Base-by-base conservation (phyloP, 2,888 invertebrate genomes). In the Noctua janthina region DNA sequence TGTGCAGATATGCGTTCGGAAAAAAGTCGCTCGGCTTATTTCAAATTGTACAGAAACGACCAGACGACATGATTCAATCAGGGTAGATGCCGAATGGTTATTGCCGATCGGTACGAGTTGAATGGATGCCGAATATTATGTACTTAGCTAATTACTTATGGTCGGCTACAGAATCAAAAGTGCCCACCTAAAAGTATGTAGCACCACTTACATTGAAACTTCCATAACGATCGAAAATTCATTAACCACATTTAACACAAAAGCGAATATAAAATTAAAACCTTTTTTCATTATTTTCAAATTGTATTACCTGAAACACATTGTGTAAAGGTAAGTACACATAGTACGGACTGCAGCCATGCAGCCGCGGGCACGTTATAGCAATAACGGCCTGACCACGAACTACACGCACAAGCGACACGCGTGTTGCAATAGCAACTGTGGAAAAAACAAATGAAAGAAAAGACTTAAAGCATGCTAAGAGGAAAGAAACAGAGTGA, bases 271-370 rank as follows among this genome's bases (percentile, higher is more conserved):
- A 10, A 6, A 46, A 46, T 43, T 3, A 23, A 62, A 49, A 39
- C 8, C 6, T 35, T 71, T 64, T 62, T 79, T 10, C 46, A 29
- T n/a, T 71, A 46, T 8, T 46, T 78, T 4, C 43, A 74, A 59
- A 80, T 66, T 56, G 39, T 54, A 54, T 62, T 49, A 49, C 73
- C 4, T 59, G 49, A 59, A 80, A 74, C 29, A n/a, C 35, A 64
- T 46, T 74, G 23, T 71, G 15, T 39, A 71, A 51, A 71, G 20
- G 35, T 67, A 67, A 66, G 39, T 17, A 49, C 59, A 62, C 39
- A 51, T 15, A 39, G 29, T 56, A 17, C 2, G 15, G 17, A 23
- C 54, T 80, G 20, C 46, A 62, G 8, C n/a, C 7, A 7, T 51
- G 6, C 43, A 73, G 35, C 59, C 66, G 39, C 39, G 15, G 35